Evolutionary conservation across 2,797 vertebrate species (phyloP), one percentile per base, ranked within the genome.

Genomic region (Acomys russatus): DNA sequence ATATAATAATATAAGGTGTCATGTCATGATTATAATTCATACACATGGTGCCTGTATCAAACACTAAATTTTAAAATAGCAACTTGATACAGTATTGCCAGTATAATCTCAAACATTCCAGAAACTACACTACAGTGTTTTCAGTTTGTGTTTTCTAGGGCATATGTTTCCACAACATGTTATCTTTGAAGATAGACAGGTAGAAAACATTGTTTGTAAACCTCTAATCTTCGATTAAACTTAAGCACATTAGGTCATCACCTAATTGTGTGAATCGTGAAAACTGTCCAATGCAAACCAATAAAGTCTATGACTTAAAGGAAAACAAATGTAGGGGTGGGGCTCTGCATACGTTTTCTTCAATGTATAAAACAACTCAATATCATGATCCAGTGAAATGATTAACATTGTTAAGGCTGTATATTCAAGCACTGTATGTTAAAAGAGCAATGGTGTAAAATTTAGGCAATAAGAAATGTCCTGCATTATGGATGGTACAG

Each of bases 361-460:
- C 98, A 98, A 97, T 99, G 97, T 96, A 98, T 98, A 96, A 99
- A 99, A 99, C 98, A 98, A 98, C 98, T 99, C 98, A 98, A 98
- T 99, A 94, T 98, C 96, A 98, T 98, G 97, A 98, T 98, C 98
- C 98, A 99, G 98, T 95, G 99, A 99, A 98, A 98, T 98, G 98
- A 98, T 98, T 98, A 98, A 98, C 98, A 98, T 98, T 99, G 98
- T 99, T 99, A 99, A 99, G 99, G 99, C 99, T 99, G 99, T 99
- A 99, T 99, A 99, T 99, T 99, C 99, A 99, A 99, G 99, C 99
- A 99, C 99, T 98, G 98, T 99, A 98, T 99, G 99, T 99, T 98
- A 98, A 98, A 98, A 98, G 98, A 99, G 98, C 98, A 98, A 98
- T 99, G 98, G 98, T 98, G 98, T 98, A 98, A 98, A 98, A 98